Evolutionary conservation across 2,797 vertebrate genomes (phyloP).

Genomic region (Vespertilio murinus): DNA sequence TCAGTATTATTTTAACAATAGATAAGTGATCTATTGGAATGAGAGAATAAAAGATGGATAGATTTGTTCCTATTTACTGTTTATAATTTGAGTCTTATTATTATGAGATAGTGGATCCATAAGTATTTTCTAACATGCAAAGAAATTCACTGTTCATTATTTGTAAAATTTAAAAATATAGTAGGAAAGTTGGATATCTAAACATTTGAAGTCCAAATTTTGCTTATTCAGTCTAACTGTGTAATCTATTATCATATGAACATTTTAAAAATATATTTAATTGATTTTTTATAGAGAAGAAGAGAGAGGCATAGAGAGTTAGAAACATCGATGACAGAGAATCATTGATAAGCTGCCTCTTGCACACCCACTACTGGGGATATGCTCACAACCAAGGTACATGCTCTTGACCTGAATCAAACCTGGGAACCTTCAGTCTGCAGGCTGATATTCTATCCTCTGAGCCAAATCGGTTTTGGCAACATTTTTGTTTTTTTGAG

Average conservation of each 20-base stretch:
- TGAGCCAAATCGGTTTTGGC: too few species aligned
- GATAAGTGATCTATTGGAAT: not conserved
- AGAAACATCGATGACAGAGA: too few species aligned
- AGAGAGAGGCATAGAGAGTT: too few species aligned
- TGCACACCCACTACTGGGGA: too few species aligned
- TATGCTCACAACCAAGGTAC: too few species aligned
- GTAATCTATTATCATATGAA: slow-evolving; percentile 68
- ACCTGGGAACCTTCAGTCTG: too few species aligned
- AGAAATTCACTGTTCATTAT: not conserved
- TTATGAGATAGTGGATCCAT: not conserved
- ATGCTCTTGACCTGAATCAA: too few species aligned
- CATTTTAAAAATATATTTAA: too few species aligned
- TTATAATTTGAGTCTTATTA: not conserved
- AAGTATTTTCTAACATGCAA: not conserved
- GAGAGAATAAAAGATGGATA: not conserved
- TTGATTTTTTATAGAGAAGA: too few species aligned
- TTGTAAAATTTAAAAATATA: slow-evolving; percentile 1
- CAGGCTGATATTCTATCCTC: too few species aligned
- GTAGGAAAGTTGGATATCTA: slow-evolving; percentile 19
- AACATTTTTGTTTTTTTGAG: slow-evolving; percentile 52
- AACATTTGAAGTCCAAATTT: slow-evolving; percentile 51
- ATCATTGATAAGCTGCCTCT: too few species aligned
- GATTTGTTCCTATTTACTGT: not conserved
- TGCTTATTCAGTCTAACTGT: slow-evolving; percentile 69
- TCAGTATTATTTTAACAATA: not conserved